A percentile compares a stretch with the other conserved stretches of the same genome.
Conservation (phyloP, 2,888 invertebrate species). For the Atethmia centrago region DNA sequence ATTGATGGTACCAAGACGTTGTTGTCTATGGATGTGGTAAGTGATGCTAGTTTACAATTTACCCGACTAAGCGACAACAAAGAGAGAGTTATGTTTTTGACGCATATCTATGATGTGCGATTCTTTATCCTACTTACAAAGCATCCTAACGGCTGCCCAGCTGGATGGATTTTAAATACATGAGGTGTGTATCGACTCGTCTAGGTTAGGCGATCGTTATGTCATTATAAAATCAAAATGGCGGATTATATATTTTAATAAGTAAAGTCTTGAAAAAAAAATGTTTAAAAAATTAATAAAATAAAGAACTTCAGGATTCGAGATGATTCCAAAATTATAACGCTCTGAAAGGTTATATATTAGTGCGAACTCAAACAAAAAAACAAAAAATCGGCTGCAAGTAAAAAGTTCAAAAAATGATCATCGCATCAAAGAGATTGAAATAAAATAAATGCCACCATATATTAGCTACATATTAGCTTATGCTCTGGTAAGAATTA, state of each 20-base stretch:
- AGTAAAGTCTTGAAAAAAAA: too few species aligned
- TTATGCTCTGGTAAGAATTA: too few species aligned
- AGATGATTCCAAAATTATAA: not conserved
- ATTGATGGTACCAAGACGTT: constrained; percentile 35
- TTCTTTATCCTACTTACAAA: not conserved
- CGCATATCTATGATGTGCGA: not conserved
- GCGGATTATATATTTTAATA: not conserved
- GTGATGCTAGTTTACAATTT: not conserved
- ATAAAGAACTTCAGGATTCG: not conserved
- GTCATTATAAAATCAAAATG: not conserved
- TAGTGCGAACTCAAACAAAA: too few species aligned
- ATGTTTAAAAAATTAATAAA: too few species aligned
- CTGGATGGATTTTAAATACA: not conserved
- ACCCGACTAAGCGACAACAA: not conserved
- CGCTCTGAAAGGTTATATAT: not conserved
- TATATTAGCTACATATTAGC: too few species aligned
- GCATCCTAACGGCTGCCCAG: not conserved
- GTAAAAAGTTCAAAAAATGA: not conserved
- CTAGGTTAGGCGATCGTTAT: not conserved
- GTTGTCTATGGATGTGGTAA: constrained; percentile 56
- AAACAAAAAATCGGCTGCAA: too few species aligned
- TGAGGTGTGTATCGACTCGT: not conserved
- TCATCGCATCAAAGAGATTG: not conserved
- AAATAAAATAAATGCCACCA: too few species aligned
- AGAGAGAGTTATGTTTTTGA: not conserved